phyloP scores from a whole-genome alignment of 2,797 vertebrate species.

The Typhlichthys subterraneus region DNA sequence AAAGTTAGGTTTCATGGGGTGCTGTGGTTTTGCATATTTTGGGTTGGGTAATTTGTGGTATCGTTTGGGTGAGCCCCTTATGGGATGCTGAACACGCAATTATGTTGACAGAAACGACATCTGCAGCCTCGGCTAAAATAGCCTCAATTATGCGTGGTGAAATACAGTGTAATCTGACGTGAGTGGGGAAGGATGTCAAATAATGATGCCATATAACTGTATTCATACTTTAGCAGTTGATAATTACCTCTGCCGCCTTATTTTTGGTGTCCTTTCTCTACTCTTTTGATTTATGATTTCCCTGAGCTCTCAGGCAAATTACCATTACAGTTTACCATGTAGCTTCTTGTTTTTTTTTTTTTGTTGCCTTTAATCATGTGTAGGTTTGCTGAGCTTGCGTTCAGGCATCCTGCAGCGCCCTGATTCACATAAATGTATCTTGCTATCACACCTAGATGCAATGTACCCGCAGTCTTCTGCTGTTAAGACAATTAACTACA shows the following conservation, averaged over 20 bases:
- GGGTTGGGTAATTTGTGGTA: slow-evolving; percentile 64
- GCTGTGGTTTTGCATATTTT: slow-evolving; percentile 71
- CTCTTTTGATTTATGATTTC: slow-evolving; percentile 43
- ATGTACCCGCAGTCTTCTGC: neutral
- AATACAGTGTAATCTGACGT: slow-evolving; percentile 50
- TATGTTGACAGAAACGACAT: slow-evolving; percentile 62
- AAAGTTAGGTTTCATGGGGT: slow-evolving; percentile 50
- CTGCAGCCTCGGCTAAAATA: slow-evolving; percentile 56
- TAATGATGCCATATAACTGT: slow-evolving; percentile 36
- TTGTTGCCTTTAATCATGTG: slow-evolving; percentile 26
- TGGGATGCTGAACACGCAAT: slow-evolving; percentile 66
- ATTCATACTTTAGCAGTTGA: slow-evolving; percentile 22
- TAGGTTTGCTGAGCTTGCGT: slow-evolving; percentile 3
- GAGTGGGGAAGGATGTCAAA: slow-evolving; percentile 26
- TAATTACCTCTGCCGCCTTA: slow-evolving; percentile 36
- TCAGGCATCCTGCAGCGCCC: slow-evolving; percentile 4
- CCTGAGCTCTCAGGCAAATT: slow-evolving; percentile 30
- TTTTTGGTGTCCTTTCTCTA: slow-evolving; percentile 35
- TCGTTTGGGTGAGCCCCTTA: slow-evolving; percentile 65
- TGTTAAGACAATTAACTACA: neutral
- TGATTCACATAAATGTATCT: neutral
- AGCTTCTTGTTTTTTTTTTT: neutral
- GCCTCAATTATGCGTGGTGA: slow-evolving; percentile 67
- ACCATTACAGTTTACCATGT: neutral
- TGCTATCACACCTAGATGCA: neutral